A percentile compares a stretch with the other conserved stretches of the same genome.
These are phyloP conservation scores for Ceratosolen solmsi DNA, from an alignment of 1,140 invertebrate species.

Conservation along the genomic window DNA sequence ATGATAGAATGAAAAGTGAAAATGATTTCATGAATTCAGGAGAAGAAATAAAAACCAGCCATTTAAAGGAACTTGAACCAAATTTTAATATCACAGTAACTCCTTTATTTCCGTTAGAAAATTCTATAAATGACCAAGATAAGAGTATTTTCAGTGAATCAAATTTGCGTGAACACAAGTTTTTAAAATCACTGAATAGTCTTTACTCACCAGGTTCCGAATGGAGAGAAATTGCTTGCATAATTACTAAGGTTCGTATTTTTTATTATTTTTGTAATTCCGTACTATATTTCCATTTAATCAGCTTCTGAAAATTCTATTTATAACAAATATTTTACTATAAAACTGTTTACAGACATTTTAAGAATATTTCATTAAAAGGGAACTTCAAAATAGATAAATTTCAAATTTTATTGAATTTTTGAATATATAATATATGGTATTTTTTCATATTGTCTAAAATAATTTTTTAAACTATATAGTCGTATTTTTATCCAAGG, in stretches of 20 bases:
- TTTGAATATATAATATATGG: too few relatives aligned
- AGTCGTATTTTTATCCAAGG: too few relatives aligned
- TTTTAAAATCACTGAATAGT: conserved; percentile 67
- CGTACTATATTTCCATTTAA: not conserved
- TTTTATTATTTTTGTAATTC: not conserved
- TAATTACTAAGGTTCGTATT: conserved; percentile 70
- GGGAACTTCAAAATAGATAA: too few relatives aligned
- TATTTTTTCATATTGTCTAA: too few relatives aligned
- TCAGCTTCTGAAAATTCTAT: too few relatives aligned
- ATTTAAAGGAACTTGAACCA: conserved; percentile 49
- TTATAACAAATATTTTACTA: too few relatives aligned
- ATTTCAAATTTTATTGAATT: too few relatives aligned
- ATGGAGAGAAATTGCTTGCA: conserved; percentile 74
- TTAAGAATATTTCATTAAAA: too few relatives aligned
- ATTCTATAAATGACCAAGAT: conserved; percentile 28
- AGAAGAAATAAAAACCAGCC: conserved; percentile 48
- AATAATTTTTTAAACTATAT: too few relatives aligned
- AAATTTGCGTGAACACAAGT: conserved; percentile 56
- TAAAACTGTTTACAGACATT: too few relatives aligned
- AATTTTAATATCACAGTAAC: conserved; percentile 58
- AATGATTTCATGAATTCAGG: conserved; percentile 46
- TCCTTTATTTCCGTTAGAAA: conserved; percentile 47
- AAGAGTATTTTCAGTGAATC: conserved; percentile 46
- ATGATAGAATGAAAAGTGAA: conserved; percentile 51
- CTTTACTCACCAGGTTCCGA: conserved; percentile 71